Percentiles rank a stretch among this genome's conserved stretches.
These are phyloP conservation scores for Sorex fumeus DNA, from an alignment of 2,113 vertebrate species.

Conservation along the genomic window DNA sequence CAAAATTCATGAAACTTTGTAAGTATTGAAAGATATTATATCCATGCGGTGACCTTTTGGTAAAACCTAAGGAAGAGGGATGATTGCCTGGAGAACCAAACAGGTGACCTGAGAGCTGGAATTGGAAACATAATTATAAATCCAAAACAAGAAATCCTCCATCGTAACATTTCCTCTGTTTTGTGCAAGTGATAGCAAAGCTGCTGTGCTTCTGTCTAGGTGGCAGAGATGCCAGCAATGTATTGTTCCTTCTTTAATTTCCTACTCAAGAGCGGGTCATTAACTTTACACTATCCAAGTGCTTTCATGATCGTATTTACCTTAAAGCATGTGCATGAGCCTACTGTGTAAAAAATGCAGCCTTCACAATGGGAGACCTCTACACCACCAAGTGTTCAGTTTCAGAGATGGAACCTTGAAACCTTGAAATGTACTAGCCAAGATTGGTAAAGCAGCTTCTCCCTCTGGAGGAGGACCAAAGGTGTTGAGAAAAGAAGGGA, in stretches of 20 bases:
- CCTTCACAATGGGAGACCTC: background rate
- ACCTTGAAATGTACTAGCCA: background rate
- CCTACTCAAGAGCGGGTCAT: background rate
- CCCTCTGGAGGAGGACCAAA: background rate
- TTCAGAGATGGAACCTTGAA: background rate
- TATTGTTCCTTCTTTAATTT: background rate
- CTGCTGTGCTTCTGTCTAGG: background rate
- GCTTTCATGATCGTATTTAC: background rate
- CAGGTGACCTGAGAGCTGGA: background rate
- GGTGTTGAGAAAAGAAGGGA: background rate
- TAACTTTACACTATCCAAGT: constrained; percentile 33
- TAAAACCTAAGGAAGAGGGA: background rate
- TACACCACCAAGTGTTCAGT: background rate
- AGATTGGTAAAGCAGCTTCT: background rate
- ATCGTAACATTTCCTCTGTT: background rate
- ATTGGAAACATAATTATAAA: background rate
- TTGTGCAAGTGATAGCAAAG: accelerated
- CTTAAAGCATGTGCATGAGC: background rate
- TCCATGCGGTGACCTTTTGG: background rate
- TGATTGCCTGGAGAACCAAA: background rate
- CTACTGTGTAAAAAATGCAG: background rate
- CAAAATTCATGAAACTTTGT: background rate
- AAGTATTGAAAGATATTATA: background rate
- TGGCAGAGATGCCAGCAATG: background rate
- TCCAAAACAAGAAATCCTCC: background rate